A percentile compares a stretch with the other conserved stretches of the same genome.
Conservation (phyloP, 1,140 invertebrate species). For the Maconellicoccus hirsutus region DNA sequence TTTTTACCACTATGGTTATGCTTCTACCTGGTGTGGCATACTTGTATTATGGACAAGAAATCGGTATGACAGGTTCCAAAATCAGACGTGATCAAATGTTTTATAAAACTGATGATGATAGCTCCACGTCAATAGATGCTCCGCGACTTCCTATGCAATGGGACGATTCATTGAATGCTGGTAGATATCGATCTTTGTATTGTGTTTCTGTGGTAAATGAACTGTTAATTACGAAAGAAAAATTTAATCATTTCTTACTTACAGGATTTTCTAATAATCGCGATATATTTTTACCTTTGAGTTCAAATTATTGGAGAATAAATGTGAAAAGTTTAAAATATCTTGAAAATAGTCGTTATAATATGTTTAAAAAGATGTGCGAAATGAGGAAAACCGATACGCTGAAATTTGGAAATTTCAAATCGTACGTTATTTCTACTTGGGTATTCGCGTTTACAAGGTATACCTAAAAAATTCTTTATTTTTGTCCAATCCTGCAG, state of each 20-base stretch:
- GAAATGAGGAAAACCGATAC: slow-evolving; percentile 23
- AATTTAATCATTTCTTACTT: no score
- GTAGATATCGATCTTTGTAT: slow-evolving; percentile 25
- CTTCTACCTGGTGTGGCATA: slow-evolving; percentile 59
- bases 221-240: no score
- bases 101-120: slow-evolving; percentile 30
- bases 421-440: slow-evolving; percentile 5
- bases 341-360: slow-evolving; percentile 6
- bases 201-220: background rate
- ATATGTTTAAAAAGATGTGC: slow-evolving; percentile 24
- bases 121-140: slow-evolving; percentile 43
- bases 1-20: slow-evolving; percentile 50
- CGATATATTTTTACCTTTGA: slow-evolving; percentile 38
- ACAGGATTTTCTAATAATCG: background rate
- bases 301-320: slow-evolving; percentile 38
- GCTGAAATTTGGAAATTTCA: slow-evolving; percentile 23
- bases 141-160: slow-evolving; percentile 65
- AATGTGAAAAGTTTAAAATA: slow-evolving; percentile 37
- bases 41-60: slow-evolving; percentile 67
- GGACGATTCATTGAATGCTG: slow-evolving; percentile 36
- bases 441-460: slow-evolving; percentile 23
- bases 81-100: slow-evolving; percentile 41
- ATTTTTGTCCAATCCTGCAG: no score
- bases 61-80: slow-evolving; percentile 55
- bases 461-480: background rate